Percentiles rank a stretch among this genome's conserved stretches.
These are phyloP conservation scores for Plusia festucae DNA, from an alignment of 2,888 invertebrate genomes.

Conservation along the genomic window DNA sequence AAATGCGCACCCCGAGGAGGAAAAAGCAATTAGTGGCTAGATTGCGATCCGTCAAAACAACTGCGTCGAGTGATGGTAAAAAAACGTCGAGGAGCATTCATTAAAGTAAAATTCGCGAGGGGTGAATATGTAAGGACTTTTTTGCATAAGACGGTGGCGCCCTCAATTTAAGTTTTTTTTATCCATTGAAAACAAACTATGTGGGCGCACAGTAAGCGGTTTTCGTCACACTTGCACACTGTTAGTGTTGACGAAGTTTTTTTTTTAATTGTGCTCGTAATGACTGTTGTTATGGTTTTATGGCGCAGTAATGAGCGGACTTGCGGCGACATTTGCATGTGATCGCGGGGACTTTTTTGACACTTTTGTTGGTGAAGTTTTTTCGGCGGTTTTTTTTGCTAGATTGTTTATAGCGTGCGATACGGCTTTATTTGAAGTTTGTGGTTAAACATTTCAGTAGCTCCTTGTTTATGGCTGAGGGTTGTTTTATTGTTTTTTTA, in stretches of 20 bases:
- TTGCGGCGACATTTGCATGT: constrained; percentile 87
- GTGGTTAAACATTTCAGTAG: constrained; percentile 87
- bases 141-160: constrained; percentile 88
- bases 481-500: constrained; percentile 78
- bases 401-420: constrained; percentile 79
- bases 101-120: constrained; percentile 88
- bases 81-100: constrained; percentile 86
- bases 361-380: constrained; percentile 84
- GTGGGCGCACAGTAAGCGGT: constrained; percentile 87
- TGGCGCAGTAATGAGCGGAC: constrained; percentile 84
- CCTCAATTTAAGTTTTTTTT: constrained; percentile 83
- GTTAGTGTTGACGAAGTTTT: constrained; percentile 83
- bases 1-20: constrained; percentile 86
- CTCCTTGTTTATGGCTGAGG: constrained; percentile 82
- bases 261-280: constrained; percentile 87
- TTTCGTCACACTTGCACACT: constrained; percentile 86
- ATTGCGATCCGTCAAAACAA: constrained; percentile 89
- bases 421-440: constrained; percentile 84
- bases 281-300: constrained; percentile 88
- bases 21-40: constrained; percentile 90
- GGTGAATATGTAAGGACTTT: constrained; percentile 89
- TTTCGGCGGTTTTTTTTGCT: constrained; percentile 79
- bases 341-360: constrained; percentile 83
- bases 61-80: constrained; percentile 82
- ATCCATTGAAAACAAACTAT: constrained; percentile 84